Evolutionary conservation across 2,888 invertebrate species (phyloP).

Genomic region (Leptinotarsa rubiginosa): DNA sequence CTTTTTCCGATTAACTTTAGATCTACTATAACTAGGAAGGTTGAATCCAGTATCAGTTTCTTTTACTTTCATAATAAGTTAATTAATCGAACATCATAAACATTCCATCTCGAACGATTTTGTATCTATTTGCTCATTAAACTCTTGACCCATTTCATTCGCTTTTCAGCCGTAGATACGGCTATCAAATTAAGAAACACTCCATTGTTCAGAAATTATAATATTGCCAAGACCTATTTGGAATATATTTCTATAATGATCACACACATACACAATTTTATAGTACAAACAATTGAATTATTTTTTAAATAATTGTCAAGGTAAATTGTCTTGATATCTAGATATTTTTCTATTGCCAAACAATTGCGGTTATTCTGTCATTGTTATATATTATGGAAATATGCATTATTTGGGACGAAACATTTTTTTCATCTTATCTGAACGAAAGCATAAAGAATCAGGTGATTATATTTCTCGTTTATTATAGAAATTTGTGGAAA

Average conservation of each 20-base stretch:
- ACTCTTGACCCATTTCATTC: conserved; percentile 29
- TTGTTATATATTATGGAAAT: neutral
- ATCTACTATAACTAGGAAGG: no score
- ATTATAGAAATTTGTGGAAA: no score
- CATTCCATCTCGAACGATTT: neutral
- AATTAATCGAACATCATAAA: neutral
- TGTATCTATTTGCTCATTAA: neutral
- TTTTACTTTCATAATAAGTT: no score
- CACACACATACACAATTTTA: conserved; percentile 33
- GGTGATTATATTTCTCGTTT: no score
- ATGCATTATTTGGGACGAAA: neutral
- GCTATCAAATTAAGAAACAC: conserved; percentile 34
- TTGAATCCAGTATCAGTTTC: no score
- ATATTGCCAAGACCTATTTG: conserved; percentile 39
- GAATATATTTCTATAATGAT: conserved; percentile 35
- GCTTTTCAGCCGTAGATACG: conserved; percentile 25
- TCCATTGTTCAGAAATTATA: conserved; percentile 37
- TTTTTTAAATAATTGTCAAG: conserved; percentile 35
- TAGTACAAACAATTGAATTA: conserved; percentile 39
- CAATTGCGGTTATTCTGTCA: conserved; percentile 10
- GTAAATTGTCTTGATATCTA: conserved; percentile 22
- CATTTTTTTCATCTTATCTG: no score
- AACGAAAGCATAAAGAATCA: no score
- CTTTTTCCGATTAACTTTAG: no score
- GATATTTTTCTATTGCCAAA: neutral